These are phyloP conservation scores for Cladopsammia gracilis DNA, from an alignment of 64 coral and sea anemone species.

Conservation along the genomic window DNA sequence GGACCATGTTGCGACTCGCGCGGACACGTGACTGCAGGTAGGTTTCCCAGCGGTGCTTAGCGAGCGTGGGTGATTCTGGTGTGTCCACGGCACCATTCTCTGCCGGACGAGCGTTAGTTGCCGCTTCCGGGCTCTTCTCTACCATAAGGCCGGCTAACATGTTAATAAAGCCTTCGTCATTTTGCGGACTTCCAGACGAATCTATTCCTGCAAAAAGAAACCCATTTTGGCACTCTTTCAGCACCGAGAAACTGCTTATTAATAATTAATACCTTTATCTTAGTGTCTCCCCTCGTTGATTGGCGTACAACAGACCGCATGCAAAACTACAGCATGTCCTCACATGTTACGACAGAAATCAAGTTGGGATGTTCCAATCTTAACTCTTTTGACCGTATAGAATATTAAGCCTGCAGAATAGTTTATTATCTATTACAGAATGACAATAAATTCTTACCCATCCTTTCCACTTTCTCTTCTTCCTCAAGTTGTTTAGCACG, in stretches of 20 bases:
- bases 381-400: too few relatives aligned
- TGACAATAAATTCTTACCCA: conserved; percentile 23
- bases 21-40: conserved; percentile 90
- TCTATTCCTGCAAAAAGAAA: conserved; percentile 3
- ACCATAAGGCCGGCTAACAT: conserved; percentile 91
- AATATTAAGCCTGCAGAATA: too few relatives aligned
- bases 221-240: too few relatives aligned
- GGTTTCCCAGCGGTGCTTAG: conserved; percentile 92
- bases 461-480: conserved; percentile 73
- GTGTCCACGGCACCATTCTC: conserved; percentile 31
- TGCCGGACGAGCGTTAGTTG: conserved; percentile 23
- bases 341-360: too few relatives aligned
- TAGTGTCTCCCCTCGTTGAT: too few relatives aligned
- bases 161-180: conserved; percentile 76
- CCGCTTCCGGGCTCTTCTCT: conserved; percentile 36
- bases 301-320: too few relatives aligned
- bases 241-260: too few relatives aligned
- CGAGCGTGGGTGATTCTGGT: conserved; percentile 65
- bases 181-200: conserved; percentile 49
- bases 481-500: conserved; percentile 84
- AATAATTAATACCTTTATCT: too few relatives aligned
- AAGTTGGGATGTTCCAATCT: too few relatives aligned
- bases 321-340: too few relatives aligned
- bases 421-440: background rate
- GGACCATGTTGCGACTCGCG: conserved; percentile 67